Evolutionary conservation across 2,888 invertebrate species (phyloP).

Genomic region (Lasioglossum zephyrum): DNA sequence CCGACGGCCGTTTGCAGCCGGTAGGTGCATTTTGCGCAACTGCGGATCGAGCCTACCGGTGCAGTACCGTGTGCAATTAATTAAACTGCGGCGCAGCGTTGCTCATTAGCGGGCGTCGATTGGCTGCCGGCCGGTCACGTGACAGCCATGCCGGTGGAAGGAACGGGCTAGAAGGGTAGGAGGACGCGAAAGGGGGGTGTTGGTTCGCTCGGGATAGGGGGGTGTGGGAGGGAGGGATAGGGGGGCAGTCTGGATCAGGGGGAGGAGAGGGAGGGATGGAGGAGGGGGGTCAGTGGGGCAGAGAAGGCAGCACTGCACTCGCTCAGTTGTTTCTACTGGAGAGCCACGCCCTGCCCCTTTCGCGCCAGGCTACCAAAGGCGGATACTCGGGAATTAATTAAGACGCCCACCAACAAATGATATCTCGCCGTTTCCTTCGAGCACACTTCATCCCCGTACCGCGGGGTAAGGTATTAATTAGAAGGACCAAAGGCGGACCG

Average conservation of each 20-base stretch:
- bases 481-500: constrained; percentile 43
- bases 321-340: constrained; percentile 82
- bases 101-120: constrained; percentile 82
- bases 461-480: constrained; percentile 64
- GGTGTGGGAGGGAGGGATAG: constrained; percentile 45
- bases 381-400: constrained; percentile 82
- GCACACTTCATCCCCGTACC: constrained; percentile 44
- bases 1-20: neutral
- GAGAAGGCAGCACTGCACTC: constrained; percentile 70
- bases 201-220: constrained; percentile 44
- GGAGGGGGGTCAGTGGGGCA: constrained; percentile 64
- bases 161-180: constrained; percentile 68
- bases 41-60: constrained; percentile 44
- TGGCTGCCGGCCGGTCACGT: constrained; percentile 79
- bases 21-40: constrained; percentile 55
- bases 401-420: constrained; percentile 83
- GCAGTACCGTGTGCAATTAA: constrained; percentile 64
- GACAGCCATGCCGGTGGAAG: constrained; percentile 66
- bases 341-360: constrained; percentile 83
- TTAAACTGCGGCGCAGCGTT: constrained; percentile 67
- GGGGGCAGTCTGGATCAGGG: constrained; percentile 48
- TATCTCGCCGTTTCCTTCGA: constrained; percentile 66
- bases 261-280: constrained; percentile 40
- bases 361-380: constrained; percentile 80
- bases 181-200: constrained; percentile 61